Evolutionary conservation across 1,140 invertebrate species (phyloP), one percentile per base, ranked within the genome.

Genomic region (Drosophila parvula): DNA sequence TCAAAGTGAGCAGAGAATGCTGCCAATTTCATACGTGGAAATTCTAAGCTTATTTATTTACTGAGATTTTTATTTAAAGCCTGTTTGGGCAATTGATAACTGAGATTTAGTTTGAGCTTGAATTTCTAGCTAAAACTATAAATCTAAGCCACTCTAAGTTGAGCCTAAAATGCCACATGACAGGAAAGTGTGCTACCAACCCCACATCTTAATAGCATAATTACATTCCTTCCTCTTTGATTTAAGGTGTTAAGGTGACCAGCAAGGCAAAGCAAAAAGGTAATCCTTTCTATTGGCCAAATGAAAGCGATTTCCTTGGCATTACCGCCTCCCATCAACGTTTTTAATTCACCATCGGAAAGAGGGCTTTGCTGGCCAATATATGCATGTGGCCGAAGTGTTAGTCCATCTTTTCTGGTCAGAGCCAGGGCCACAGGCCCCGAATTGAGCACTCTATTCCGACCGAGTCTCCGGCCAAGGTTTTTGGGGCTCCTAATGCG

Each of bases 401-500:
- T n/a, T 48, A 28, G 64, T 28, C 65, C 53, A 59, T 50, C 71
- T 48, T 71, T 50, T 50, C 57, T 16, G 53, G 67, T 71, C 36
- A 30, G 28, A 41, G 36, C n/a, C 40, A 12, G 62, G 47, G 40
- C 34, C 68, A 36, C 65, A 70, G 59, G 14, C 27, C 27, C 45
- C 43, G 34, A 27, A 36, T 22, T 55, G 16, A 57, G 71, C 62
- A 76, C 74, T 76, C 62, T 76, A 76, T 59, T 76, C 41, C 51
- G 51, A 77, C 56, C 51, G 53, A 69, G n/a, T 16, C 61, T 41
- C 38, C 10, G 47, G 12, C 50, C 16, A 47, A 41, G 71, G 56
- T 56, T 27, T 32, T 41, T 14, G 38, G 58, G 56, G 57, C 62
- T 44, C 34, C 61, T 79, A 82, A 79, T 79, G 60, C 74, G 44